These are phyloP conservation scores for Otolemur crassicaudatus DNA, from an alignment of 2,797 vertebrate genomes.

Conservation along the genomic window DNA sequence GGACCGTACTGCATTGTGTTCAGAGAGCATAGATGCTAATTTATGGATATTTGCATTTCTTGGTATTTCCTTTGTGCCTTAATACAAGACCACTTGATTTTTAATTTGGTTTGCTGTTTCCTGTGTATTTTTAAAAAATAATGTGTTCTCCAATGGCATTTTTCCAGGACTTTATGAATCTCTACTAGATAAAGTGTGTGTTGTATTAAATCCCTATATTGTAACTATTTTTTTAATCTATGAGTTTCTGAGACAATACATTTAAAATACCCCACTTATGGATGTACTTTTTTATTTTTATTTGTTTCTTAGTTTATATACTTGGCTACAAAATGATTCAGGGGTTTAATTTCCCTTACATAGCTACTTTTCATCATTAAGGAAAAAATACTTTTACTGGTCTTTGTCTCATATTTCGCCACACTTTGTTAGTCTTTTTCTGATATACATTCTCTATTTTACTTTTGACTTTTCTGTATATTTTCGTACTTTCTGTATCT, in stretches of 20 bases:
- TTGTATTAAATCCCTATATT: not conserved
- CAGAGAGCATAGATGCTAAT: not conserved
- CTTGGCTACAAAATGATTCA: not conserved
- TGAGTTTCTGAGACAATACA: not conserved
- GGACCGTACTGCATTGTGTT: not conserved
- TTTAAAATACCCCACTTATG: not conserved
- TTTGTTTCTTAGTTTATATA: not conserved
- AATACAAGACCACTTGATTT: not conserved
- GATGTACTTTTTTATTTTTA: too few relatives aligned
- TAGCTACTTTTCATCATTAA: conserved; percentile 9
- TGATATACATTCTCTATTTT: not conserved
- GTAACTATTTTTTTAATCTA: not conserved
- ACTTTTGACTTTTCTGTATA: not conserved
- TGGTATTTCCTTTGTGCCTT: not conserved
- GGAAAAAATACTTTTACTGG: not conserved
- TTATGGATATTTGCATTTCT: not conserved
- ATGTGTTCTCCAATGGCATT: not conserved
- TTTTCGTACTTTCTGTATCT: not conserved
- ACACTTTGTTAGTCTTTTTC: not conserved
- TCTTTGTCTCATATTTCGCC: not conserved
- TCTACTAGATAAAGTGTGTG: not conserved
- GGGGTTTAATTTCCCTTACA: not conserved
- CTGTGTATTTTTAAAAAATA: not conserved
- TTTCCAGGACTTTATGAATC: not conserved
- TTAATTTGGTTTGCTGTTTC: not conserved